These are phyloP conservation scores for Machimus rusticus DNA, from an alignment of 2,888 invertebrate genomes.

Conservation along the genomic window DNA sequence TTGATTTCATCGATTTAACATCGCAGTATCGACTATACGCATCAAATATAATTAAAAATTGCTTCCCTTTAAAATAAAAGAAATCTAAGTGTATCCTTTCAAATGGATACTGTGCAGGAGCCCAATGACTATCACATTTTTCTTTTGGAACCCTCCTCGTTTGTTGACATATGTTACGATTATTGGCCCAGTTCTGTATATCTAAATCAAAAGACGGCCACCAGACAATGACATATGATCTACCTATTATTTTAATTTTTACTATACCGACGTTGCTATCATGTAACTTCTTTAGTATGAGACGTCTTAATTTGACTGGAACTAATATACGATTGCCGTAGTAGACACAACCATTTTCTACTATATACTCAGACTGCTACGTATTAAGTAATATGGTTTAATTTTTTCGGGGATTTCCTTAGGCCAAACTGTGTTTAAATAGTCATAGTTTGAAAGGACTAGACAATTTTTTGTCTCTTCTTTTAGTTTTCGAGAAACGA, in stretches of 20 bases:
- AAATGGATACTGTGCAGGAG: too few species aligned
- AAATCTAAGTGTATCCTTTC: too few species aligned
- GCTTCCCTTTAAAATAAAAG: too few species aligned
- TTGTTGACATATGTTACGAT: too few species aligned
- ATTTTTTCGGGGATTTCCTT: background rate
- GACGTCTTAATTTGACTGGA: background rate
- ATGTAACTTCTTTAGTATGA: background rate
- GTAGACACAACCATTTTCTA: background rate
- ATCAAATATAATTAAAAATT: too few species aligned
- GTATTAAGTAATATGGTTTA: background rate
- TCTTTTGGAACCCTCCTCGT: too few species aligned
- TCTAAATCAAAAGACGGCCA: too few species aligned
- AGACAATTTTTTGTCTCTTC: background rate
- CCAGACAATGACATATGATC: too few species aligned
- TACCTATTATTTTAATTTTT: conserved; percentile 19
- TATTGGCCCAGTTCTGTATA: too few species aligned
- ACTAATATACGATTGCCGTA: background rate
- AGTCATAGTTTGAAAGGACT: background rate
- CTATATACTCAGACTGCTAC: background rate
- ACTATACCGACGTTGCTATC: conserved; percentile 7
- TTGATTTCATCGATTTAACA: too few species aligned
- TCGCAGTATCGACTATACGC: too few species aligned
- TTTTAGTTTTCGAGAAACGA: background rate
- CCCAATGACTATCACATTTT: too few species aligned
- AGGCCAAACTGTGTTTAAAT: background rate